Conservation (phyloP, 2,888 invertebrate genomes). For the Hydrotaea cyrtoneurina region DNA sequence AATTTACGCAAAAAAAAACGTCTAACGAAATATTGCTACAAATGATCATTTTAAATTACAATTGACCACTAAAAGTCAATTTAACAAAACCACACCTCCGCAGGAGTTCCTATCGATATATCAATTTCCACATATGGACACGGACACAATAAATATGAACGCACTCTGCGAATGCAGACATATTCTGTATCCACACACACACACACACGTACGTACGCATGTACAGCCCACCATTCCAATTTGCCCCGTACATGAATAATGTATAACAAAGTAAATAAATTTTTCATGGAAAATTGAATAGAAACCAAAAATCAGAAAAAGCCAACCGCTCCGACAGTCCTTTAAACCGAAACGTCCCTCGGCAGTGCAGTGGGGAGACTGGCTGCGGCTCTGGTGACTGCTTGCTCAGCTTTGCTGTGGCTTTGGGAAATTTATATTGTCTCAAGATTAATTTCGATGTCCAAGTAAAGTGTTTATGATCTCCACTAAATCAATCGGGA, state of each 20-base stretch:
- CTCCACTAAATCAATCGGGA: constrained; percentile 61
- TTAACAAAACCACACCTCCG: constrained; percentile 62
- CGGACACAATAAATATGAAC: neutral
- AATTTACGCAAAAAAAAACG: constrained; percentile 17
- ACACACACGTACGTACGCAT: neutral
- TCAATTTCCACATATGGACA: constrained; percentile 12
- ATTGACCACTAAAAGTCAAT: constrained; percentile 52
- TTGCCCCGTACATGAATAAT: constrained; percentile 43
- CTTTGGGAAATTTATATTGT: constrained; percentile 40
- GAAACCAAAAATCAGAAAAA: constrained; percentile 6
- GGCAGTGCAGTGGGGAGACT: too few relatives aligned
- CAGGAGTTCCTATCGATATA: constrained; percentile 44
- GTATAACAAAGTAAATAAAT: constrained; percentile 38
- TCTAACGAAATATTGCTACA: constrained; percentile 25
- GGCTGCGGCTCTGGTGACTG: constrained; percentile 35
- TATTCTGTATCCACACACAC: too few relatives aligned
- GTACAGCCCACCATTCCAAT: neutral
- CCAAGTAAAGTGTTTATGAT: constrained; percentile 60
- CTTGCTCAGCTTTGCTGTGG: neutral
- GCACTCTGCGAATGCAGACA: too few relatives aligned
- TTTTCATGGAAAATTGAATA: constrained; percentile 54
- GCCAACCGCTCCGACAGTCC: too few relatives aligned
- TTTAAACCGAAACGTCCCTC: too few relatives aligned
- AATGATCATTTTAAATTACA: constrained; percentile 51
- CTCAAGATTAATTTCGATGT: constrained; percentile 61